phyloP scores from a whole-genome alignment of 2,888 invertebrate genomes.

The Calameuta filiformis region DNA sequence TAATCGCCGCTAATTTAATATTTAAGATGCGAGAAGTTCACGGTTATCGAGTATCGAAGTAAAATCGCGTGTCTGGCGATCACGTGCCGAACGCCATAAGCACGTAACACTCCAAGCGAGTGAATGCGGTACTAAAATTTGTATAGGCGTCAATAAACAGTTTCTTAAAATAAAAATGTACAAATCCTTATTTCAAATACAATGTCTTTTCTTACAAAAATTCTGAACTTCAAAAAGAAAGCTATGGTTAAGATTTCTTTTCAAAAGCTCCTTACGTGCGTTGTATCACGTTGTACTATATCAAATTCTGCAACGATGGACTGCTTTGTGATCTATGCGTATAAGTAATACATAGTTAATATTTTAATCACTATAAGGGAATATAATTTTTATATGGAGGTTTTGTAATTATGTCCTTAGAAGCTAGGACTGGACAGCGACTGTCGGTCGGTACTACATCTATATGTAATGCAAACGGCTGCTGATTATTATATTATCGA shows the following conservation, averaged over 20 bases:
- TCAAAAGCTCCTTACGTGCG: neutral
- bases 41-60: neutral
- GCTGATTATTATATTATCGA: slow-evolving; percentile 38
- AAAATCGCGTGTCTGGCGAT: neutral
- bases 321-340: neutral
- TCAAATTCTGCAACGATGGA: neutral
- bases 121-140: neutral
- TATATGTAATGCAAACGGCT: neutral
- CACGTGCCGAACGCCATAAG: neutral
- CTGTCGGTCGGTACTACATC: neutral
- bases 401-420: neutral
- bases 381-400: neutral
- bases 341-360: neutral
- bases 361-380: neutral
- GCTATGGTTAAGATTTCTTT: neutral
- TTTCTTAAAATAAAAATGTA: neutral
- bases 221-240: neutral
- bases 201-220: neutral
- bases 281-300: neutral
- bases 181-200: neutral
- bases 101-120: neutral
- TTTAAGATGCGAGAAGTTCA: neutral
- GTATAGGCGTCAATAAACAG: neutral
- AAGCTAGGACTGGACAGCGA: neutral
- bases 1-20: neutral